These are phyloP conservation scores for Smithornis capensis DNA, from an alignment of 2,113 vertebrate genomes.

Conservation along the genomic window DNA sequence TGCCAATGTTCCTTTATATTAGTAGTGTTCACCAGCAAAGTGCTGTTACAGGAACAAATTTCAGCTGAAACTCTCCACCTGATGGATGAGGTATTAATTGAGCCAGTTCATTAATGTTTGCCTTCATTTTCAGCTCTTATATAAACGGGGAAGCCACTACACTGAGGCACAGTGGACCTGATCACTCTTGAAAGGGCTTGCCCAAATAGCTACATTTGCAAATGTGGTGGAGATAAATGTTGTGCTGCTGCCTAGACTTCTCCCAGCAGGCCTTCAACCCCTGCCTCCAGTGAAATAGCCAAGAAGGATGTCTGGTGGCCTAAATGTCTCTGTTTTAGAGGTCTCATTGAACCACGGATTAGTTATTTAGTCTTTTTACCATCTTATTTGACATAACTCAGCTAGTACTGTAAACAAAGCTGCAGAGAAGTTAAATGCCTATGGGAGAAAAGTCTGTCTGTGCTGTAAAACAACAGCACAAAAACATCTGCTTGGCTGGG, in stretches of 20 bases:
- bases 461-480: neutral
- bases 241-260: neutral
- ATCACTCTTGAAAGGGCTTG: neutral
- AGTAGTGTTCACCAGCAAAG: neutral
- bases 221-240: neutral
- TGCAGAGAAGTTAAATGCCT: neutral
- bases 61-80: neutral
- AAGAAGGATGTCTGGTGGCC: neutral
- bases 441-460: neutral
- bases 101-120: neutral
- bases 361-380: neutral
- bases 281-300: neutral
- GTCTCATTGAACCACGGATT: neutral
- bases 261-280: accelerated
- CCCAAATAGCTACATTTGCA: accelerated
- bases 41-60: neutral
- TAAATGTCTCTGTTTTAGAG: neutral
- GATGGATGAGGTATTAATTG: neutral
- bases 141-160: neutral
- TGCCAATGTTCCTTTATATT: neutral
- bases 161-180: neutral
- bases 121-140: neutral
- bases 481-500: accelerated
- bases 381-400: neutral
- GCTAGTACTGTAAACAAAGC: neutral